Conservation (phyloP, 2,797 vertebrate genomes). For the Melanogrammus aeglefinus region DNA sequence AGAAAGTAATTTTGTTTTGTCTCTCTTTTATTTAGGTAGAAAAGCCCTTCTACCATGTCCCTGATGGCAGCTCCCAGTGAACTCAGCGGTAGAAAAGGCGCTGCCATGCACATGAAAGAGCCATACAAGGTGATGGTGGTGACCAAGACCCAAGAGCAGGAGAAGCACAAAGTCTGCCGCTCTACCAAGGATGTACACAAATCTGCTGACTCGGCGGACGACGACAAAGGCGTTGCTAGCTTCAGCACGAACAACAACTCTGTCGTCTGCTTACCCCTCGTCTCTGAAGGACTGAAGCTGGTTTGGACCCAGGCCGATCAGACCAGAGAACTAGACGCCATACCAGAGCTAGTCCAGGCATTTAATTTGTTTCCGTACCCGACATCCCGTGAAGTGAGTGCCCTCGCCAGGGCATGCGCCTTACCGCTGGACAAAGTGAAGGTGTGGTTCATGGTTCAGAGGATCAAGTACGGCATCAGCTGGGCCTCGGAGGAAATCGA, state of each 20-base stretch:
- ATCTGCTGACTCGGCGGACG: conserved; percentile 53
- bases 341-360: conserved; percentile 83
- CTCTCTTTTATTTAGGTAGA: conserved; percentile 49
- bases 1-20: conserved; percentile 22
- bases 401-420: conserved; percentile 77
- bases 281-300: conserved; percentile 86
- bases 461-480: conserved; percentile 90
- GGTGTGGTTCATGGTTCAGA: conserved; percentile 92
- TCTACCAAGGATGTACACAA: conserved; percentile 56
- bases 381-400: conserved; percentile 81
- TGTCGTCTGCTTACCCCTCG: conserved; percentile 85
- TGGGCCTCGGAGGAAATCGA: conserved; percentile 91
- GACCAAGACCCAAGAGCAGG: conserved; percentile 55
- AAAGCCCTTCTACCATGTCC: conserved; percentile 40
- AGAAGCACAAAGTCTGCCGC: conserved; percentile 43
- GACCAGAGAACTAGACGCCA: conserved; percentile 82
- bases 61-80: conserved; percentile 69
- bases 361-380: conserved; percentile 92
- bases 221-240: conserved; percentile 63
- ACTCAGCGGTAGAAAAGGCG: conserved; percentile 52
- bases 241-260: conserved; percentile 81
- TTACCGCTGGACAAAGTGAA: conserved; percentile 89
- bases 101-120: conserved; percentile 49
- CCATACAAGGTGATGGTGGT: conserved; percentile 43
- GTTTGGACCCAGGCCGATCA: conserved; percentile 89